These are phyloP conservation scores for Choreutis nemorana DNA, from an alignment of 2,888 invertebrate species.

Conservation along the genomic window DNA sequence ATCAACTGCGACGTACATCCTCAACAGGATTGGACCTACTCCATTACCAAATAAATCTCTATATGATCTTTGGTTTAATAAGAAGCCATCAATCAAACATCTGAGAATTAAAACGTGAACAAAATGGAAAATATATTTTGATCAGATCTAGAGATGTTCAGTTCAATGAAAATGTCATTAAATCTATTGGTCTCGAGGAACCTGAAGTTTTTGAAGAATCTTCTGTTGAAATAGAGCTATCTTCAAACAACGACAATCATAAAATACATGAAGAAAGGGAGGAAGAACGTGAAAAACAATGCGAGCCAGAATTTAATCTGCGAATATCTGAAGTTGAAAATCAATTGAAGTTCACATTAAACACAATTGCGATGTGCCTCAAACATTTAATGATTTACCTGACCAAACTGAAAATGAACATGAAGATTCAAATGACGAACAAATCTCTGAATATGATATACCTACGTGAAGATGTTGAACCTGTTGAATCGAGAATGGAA, in stretches of 20 bases:
- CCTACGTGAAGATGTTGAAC: neutral
- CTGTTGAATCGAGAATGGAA: neutral
- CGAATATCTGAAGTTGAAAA: neutral
- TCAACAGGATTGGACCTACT: slow-evolving; percentile 13
- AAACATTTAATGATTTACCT: neutral
- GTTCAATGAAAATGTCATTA: slow-evolving; percentile 6
- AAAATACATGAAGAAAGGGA: neutral
- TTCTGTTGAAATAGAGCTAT: neutral
- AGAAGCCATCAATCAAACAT: slow-evolving; percentile 7
- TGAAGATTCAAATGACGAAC: neutral
- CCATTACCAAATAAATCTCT: slow-evolving; percentile 14
- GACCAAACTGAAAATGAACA: neutral
- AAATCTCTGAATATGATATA: neutral
- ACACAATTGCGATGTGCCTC: neutral
- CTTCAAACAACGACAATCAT: neutral
- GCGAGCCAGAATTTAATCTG: neutral
- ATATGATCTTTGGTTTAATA: slow-evolving; percentile 17
- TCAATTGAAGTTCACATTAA: neutral
- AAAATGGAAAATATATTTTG: slow-evolving; percentile 3
- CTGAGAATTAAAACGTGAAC: slow-evolving; percentile 8
- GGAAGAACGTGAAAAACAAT: neutral
- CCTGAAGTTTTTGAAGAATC: neutral
- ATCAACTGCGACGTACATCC: slow-evolving; percentile 10
- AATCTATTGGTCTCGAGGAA: neutral
- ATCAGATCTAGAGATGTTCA: slow-evolving; percentile 9